Conservation (phyloP, 2,797 vertebrate species). For the Acanthurus tractus region DNA sequence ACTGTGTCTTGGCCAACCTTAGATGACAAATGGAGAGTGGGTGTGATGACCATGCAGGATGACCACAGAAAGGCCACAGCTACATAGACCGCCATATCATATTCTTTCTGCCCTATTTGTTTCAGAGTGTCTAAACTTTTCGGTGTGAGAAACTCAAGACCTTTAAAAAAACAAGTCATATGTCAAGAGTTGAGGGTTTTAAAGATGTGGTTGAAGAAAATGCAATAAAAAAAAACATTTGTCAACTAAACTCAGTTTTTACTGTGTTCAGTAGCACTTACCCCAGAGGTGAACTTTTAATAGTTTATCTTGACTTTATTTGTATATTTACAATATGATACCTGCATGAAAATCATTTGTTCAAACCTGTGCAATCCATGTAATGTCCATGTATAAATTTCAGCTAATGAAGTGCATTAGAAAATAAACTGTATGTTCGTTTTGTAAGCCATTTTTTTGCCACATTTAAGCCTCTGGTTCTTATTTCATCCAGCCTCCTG, state of each 20-base stretch:
- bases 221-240: background rate
- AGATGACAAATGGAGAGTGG: constrained; percentile 72
- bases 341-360: background rate
- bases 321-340: background rate
- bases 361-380: background rate
- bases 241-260: constrained; percentile 20
- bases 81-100: constrained; percentile 51
- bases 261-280: background rate
- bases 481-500: constrained; percentile 60
- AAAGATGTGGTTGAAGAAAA: constrained; percentile 32
- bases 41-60: constrained; percentile 71
- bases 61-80: constrained; percentile 64
- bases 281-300: background rate
- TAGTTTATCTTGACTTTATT: background rate
- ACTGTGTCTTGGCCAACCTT: constrained; percentile 56
- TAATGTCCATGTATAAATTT: background rate
- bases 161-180: constrained; percentile 39
- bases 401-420: constrained; percentile 37
- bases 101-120: constrained; percentile 47
- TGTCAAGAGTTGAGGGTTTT: constrained; percentile 43
- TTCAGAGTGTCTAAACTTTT: constrained; percentile 35
- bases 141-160: constrained; percentile 57
- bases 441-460: constrained; percentile 32
- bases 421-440: constrained; percentile 39
- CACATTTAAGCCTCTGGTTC: constrained; percentile 59